Evolutionary conservation across 2,797 vertebrate species (phyloP), one percentile per base, ranked within the genome.

Genomic region (Gymnodraco acuticeps): DNA sequence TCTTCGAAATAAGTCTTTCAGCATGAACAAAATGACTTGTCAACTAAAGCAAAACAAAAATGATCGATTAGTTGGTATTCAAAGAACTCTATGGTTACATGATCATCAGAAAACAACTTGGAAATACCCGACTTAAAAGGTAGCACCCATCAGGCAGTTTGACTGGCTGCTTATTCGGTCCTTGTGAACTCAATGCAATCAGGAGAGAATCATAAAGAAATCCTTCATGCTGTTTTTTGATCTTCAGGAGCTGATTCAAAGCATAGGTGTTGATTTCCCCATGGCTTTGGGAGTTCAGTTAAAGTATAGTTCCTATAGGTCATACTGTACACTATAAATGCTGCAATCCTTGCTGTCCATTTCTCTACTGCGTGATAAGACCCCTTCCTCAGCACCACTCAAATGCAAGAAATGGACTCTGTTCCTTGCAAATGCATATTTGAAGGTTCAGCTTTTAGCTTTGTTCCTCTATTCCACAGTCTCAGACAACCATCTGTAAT

Each of bases 171-270:
- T 65, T 64, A 64, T 77, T 74, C 72, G 3, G 46, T 65, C 64
- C 68, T 73, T 64, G 54, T 64, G 48, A 56, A 73, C 62, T 64
- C 66, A 65, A 81, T 79, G 82, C 81, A 88, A 88, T 85, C 82
- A 83, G 67, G 58, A 78, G 72, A 46, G 84, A 87, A 77, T 61
- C 14, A 5, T 42, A 16, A 68, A 11, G 5, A 73, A 75, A 65
- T 13, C 31, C n/a, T 42, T 17, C 65, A 56, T 52, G 59, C 62
- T 67, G 46, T 38, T 77, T 68, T 75, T 71, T 75, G 47, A 62
- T 72, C 62, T 72, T 54, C 43, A 56, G 61, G 11, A 47, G 41
- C 55, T 78, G 19, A 59, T 66, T 75, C 46, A 56, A 59, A 78
- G 2, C 17, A 56, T 67, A 17, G 53, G 15, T 61, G 41, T 33